Conservation (phyloP, 1,140 invertebrate species). For the Lysiphlebus fabarum region DNA sequence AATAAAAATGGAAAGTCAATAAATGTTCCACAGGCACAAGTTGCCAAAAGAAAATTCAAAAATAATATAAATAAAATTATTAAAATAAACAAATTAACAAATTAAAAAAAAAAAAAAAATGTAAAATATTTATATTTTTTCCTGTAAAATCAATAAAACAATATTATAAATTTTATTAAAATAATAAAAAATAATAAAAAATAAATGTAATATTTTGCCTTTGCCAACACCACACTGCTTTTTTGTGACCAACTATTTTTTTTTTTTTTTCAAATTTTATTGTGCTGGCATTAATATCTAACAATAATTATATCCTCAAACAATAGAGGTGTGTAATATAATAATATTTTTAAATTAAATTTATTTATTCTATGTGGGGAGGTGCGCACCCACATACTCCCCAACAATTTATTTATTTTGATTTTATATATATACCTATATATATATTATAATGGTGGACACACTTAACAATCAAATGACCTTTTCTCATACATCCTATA, state of each 20-base stretch:
- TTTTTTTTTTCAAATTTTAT: neutral
- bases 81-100: slow-evolving; percentile 36
- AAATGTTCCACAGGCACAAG: slow-evolving; percentile 57
- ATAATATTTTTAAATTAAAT: slow-evolving; percentile 17
- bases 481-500: slow-evolving; percentile 28
- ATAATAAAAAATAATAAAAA: slow-evolving; percentile 23
- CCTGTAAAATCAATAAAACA: slow-evolving; percentile 24
- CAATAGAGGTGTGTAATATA: neutral
- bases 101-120: slow-evolving; percentile 32
- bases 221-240: slow-evolving; percentile 35
- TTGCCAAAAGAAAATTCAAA: slow-evolving; percentile 43
- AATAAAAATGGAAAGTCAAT: slow-evolving; percentile 34
- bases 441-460: too few species aligned
- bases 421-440: too few species aligned
- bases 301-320: too few species aligned
- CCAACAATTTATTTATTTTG: neutral
- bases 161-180: slow-evolving; percentile 16
- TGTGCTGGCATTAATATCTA: neutral
- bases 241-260: slow-evolving; percentile 23
- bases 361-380: slow-evolving; percentile 28
- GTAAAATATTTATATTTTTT: slow-evolving; percentile 34
- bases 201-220: slow-evolving; percentile 23
- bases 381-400: slow-evolving; percentile 48
- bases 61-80: slow-evolving; percentile 23
- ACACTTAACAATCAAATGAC: slow-evolving; percentile 23